Evolutionary conservation across 2,113 vertebrate genomes (phyloP), one percentile per base, ranked within the genome.

Genomic region (Camelus dromedarius): DNA sequence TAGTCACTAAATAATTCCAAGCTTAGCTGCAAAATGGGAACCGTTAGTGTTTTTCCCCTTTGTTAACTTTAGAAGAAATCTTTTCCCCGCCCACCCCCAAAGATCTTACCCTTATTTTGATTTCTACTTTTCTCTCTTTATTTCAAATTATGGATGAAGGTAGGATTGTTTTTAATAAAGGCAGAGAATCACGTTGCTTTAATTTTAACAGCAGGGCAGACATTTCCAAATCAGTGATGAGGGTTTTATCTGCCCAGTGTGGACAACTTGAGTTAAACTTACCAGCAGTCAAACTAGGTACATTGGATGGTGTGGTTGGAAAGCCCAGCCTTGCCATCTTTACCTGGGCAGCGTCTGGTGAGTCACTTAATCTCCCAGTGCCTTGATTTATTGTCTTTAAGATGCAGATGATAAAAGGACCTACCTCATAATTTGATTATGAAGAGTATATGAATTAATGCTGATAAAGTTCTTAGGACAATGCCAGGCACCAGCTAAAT

Each of bases 301-400:
- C 30, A 4, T 0, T 0, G 13, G 32, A 20, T 9, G 5, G 1
- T 42, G 1, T 14, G 4, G 4, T 8, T 3, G 0, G 11, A 52
- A 42, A 79, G 4, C 6, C 38, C n/a, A 13, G 11, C 2, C 19
- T 3, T 26, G 20, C 16, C 10, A n/a, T 15, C 0, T 28, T 60
- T 12, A 48, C 16, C 24, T 5, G 5, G 9, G 20, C 18, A 32
- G 20, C 7, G 9, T 6, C 11, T 20, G 6, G n/a, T 19, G 7
- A 46, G 3, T 38, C 11, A 66, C 2, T 28, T 54, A 15, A 38
- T 16, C 22, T 66, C 11, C 38, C 19, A 8, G 5, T 28, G 8
- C 38, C 9, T 73, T 50, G 8, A 15, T 30, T 87, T 75, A 26
- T 9, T 80, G 5, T 75, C 42, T 86, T 0, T 14, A 50, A 95